Percentiles rank a stretch among this genome's conserved stretches.
Conservation (phyloP, 35 echinoderm and acorn worm species). For the Lytechinus pictus region DNA sequence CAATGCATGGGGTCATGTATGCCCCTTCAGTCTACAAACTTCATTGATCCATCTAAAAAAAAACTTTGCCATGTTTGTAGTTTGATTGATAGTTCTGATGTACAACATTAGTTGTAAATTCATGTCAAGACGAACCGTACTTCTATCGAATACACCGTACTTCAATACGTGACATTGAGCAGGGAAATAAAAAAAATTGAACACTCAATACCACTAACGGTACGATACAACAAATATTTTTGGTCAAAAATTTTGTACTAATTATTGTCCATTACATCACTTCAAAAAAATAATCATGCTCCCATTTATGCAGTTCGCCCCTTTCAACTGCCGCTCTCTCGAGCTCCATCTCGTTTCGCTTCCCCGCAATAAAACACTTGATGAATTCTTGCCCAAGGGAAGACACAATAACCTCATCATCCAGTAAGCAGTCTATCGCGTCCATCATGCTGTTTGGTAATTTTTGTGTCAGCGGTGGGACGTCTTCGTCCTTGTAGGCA, state of each 20-base stretch:
- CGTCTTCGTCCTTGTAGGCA: constrained; percentile 43
- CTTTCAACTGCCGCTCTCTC: constrained; percentile 19
- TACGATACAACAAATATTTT: background rate
- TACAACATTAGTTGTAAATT: too few relatives aligned
- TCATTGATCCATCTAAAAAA: too few relatives aligned
- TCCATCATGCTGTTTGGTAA: constrained; percentile 33
- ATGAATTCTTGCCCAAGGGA: constrained; percentile 38
- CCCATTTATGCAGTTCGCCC: constrained; percentile 29
- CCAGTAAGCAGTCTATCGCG: background rate
- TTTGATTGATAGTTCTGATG: too few relatives aligned
- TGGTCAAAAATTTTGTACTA: background rate
- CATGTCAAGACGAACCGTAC: too few relatives aligned
- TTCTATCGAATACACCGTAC: too few relatives aligned
- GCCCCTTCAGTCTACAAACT: too few relatives aligned
- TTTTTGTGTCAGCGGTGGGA: constrained; percentile 43
- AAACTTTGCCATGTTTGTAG: too few relatives aligned
- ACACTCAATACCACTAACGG: background rate
- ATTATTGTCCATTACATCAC: constrained; percentile 23
- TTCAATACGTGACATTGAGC: too few relatives aligned
- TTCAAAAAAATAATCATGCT: constrained; percentile 35
- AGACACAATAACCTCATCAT: background rate
- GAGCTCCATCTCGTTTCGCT: constrained; percentile 30
- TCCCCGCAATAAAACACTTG: constrained; percentile 47
- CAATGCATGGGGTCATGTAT: too few relatives aligned
- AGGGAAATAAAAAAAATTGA: background rate